phyloP scores from a whole-genome alignment of 2,888 invertebrate species.

The Ceraclea dissimilis region DNA sequence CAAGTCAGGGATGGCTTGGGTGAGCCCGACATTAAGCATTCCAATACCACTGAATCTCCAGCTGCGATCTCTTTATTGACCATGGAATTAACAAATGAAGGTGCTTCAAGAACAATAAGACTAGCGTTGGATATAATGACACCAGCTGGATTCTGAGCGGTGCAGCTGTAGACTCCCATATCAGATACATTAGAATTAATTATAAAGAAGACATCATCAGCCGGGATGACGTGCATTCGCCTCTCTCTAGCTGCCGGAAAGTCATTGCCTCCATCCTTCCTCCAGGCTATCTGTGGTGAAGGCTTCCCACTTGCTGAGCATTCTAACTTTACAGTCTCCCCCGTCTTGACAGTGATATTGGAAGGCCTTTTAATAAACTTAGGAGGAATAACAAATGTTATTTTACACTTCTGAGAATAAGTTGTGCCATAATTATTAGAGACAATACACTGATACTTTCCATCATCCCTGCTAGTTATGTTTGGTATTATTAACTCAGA shows the following conservation, averaged over 20 bases:
- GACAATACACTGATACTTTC: slow-evolving; percentile 89
- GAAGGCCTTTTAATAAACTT: slow-evolving; percentile 76
- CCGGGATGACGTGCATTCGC: slow-evolving; percentile 86
- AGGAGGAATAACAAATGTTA: slow-evolving; percentile 83
- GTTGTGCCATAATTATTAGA: slow-evolving; percentile 83
- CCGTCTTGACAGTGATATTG: slow-evolving; percentile 78
- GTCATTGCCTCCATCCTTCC: slow-evolving; percentile 87
- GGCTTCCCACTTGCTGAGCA: slow-evolving; percentile 90
- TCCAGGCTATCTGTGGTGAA: slow-evolving; percentile 80
- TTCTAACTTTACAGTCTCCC: slow-evolving; percentile 78
- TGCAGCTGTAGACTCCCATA: slow-evolving; percentile 89
- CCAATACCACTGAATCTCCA: slow-evolving; percentile 79
- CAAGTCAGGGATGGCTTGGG: slow-evolving; percentile 76
- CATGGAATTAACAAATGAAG: slow-evolving; percentile 80
- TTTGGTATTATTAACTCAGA: slow-evolving; percentile 68
- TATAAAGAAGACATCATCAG: slow-evolving; percentile 88
- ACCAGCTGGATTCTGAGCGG: slow-evolving; percentile 85
- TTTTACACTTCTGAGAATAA: slow-evolving; percentile 78
- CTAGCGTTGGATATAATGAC: slow-evolving; percentile 80
- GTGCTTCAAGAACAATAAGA: slow-evolving; percentile 76
- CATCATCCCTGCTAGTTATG: slow-evolving; percentile 74
- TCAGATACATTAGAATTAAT: slow-evolving; percentile 84
- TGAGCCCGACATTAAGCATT: slow-evolving; percentile 80
- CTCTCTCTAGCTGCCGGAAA: slow-evolving; percentile 93
- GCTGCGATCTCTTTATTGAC: slow-evolving; percentile 73